Conservation (phyloP, 2,888 invertebrate species). For the Harpalus rubripes region DNA sequence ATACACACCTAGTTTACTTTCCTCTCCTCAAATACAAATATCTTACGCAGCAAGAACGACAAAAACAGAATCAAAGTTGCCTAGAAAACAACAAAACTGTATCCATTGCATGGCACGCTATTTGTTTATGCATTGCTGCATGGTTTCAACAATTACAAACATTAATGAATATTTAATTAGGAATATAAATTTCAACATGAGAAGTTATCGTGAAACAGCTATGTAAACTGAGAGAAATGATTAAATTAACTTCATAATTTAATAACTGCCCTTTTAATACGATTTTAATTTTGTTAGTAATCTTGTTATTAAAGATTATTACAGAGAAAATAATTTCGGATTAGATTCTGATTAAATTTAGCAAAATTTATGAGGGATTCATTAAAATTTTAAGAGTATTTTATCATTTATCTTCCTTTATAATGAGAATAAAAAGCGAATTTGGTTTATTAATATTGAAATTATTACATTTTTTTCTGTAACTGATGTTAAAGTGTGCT, state of each 20-base stretch:
- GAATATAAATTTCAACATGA: slow-evolving; percentile 15
- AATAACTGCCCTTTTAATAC: slow-evolving; percentile 2
- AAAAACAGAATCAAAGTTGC: slow-evolving; percentile 18
- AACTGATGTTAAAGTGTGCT: too few relatives aligned
- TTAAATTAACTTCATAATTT: slow-evolving; percentile 21
- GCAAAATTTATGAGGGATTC: too few relatives aligned
- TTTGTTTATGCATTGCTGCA: slow-evolving; percentile 39
- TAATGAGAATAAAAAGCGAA: too few relatives aligned
- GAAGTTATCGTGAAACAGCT: slow-evolving; percentile 1
- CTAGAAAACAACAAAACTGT: slow-evolving; percentile 15
- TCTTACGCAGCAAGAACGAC: slow-evolving; percentile 31
- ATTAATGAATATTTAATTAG: slow-evolving; percentile 34
- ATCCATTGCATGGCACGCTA: slow-evolving; percentile 6
- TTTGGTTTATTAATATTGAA: too few relatives aligned
- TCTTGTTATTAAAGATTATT: not conserved
- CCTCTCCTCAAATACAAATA: slow-evolving; percentile 24
- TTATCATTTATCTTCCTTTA: too few relatives aligned
- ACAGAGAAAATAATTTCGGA: slow-evolving; percentile 2
- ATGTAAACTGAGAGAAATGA: not conserved
- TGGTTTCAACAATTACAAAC: slow-evolving; percentile 32
- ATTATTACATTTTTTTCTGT: too few relatives aligned
- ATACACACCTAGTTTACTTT: slow-evolving; percentile 58
- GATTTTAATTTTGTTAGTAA: slow-evolving; percentile 5
- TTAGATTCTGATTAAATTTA: slow-evolving; percentile 22
- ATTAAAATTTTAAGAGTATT: too few relatives aligned